phyloP scores from a whole-genome alignment of 2,888 invertebrate genomes.

The Parnassius smintheus region DNA sequence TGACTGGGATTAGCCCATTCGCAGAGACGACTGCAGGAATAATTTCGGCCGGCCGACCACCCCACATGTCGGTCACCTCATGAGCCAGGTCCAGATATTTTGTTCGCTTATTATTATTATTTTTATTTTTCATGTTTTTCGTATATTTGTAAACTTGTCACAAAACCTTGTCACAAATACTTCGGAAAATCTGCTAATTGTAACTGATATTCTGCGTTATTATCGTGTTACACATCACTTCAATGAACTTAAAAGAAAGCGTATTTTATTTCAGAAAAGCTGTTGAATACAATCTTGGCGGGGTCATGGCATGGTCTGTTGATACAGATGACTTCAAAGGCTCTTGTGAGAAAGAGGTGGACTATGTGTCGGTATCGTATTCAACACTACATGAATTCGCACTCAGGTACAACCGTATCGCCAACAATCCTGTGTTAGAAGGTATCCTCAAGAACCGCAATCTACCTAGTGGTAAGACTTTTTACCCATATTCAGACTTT shows the following conservation, averaged over 20 bases:
- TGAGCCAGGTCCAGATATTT: too few relatives aligned
- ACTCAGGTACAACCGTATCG: conserved; percentile 45
- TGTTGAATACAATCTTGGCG: conserved; percentile 83
- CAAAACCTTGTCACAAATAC: too few relatives aligned
- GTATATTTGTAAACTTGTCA: too few relatives aligned
- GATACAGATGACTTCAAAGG: conserved; percentile 93
- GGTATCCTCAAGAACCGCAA: conserved; percentile 51
- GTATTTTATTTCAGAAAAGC: conserved; percentile 70
- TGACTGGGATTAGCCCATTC: too few relatives aligned
- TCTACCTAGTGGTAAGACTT: conserved; percentile 51
- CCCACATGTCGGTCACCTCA: too few relatives aligned
- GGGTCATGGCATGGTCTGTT: conserved; percentile 94
- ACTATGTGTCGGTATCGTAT: conserved; percentile 47
- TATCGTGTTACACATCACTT: too few relatives aligned
- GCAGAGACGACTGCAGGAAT: too few relatives aligned
- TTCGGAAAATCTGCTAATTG: background rate
- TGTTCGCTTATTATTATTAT: too few relatives aligned
- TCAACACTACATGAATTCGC: conserved; percentile 53
- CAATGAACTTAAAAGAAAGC: too few relatives aligned
- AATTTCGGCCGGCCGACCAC: too few relatives aligned
- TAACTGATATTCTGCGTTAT: too few relatives aligned
- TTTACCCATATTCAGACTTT: background rate
- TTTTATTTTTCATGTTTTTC: too few relatives aligned
- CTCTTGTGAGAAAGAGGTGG: conserved; percentile 75
- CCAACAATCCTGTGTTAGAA: conserved; percentile 48